Evolutionary conservation across 1,140 invertebrate species (phyloP), one percentile per base, ranked within the genome.

Genomic region (Drosophila pectinifera): DNA sequence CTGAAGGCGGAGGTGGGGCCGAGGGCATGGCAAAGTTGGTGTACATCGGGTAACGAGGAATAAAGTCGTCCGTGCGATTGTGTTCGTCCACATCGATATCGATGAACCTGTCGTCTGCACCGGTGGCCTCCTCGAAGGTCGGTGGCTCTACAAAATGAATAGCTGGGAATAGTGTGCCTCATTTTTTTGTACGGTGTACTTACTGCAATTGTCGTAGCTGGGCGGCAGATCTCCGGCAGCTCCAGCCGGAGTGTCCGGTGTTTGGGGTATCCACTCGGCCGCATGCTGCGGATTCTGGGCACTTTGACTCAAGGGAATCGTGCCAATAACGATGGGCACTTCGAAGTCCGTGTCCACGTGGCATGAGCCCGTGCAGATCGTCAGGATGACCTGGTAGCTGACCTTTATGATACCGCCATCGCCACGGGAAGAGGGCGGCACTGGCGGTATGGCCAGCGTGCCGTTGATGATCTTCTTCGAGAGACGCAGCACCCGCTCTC

Each of bases 351-450:
- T 53, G 53, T 81, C 63, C 13, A 62, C 36, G 38, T 84, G 74
- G 13, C 90, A 91, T 13, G 26, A 42, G 0, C 86, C 82, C 2
- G 57, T 91, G 1, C 69, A 51, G 7, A 91, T 77, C 3, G 72
- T 49, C 38, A 91, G 57, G 6, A 79, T 53, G 0, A 92, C 45
- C 1, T 61, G 31, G 18, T 90, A 89, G 18, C 61, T 51, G 0
- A 88, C 56, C 6, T 62, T 51, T 22, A 92, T 75, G 10, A 92
- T 91, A 24, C 78, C 72, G 28, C 78, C 69, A 1, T 38, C 11
- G 1, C 39, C 14, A 10, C 74, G 46, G 80, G 96, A 95, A 0
- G 83, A 74, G 3, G 91, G 91, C 2, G 82, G 78, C 14, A 81
- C 74, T 1, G 85, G 56, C 1, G 91, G 91, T 43, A 92, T 83